Conservation (phyloP, 2,113 vertebrate species). For the Crotalus tigris region DNA sequence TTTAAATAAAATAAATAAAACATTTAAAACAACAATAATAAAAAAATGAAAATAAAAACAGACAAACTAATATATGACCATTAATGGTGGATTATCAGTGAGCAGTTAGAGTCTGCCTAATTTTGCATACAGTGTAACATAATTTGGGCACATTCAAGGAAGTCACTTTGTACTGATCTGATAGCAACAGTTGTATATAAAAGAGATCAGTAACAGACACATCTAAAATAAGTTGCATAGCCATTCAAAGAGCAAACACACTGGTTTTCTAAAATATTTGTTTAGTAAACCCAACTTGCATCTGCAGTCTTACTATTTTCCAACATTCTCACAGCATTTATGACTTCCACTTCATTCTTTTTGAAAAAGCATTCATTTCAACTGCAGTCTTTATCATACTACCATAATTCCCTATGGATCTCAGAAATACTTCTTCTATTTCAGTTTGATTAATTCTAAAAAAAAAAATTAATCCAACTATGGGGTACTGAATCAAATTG, state of each 20-base stretch:
- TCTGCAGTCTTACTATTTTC: not conserved
- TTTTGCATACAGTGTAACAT: not conserved
- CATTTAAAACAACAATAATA: not conserved
- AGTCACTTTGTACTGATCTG: not conserved
- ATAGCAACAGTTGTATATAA: not conserved
- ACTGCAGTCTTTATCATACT: not conserved
- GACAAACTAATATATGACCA: not conserved
- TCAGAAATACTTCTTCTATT: not conserved
- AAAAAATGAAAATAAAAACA: not conserved
- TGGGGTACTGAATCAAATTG: not conserved
- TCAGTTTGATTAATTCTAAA: not conserved
- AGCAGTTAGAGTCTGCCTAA: not conserved
- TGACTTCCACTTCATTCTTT: not conserved
- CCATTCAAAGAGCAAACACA: not conserved
- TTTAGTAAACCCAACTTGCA: not conserved
- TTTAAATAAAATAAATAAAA: not conserved
- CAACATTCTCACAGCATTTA: not conserved
- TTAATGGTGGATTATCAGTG: not conserved
- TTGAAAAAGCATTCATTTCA: not conserved
- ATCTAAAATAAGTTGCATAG: not conserved
- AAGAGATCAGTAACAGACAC: not conserved
- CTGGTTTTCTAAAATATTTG: not conserved
- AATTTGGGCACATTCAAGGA: not conserved
- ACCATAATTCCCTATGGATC: not conserved
- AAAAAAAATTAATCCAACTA: not conserved